These are phyloP conservation scores for Agapornis roseicollis DNA, from an alignment of 2,113 vertebrate genomes.

Conservation along the genomic window DNA sequence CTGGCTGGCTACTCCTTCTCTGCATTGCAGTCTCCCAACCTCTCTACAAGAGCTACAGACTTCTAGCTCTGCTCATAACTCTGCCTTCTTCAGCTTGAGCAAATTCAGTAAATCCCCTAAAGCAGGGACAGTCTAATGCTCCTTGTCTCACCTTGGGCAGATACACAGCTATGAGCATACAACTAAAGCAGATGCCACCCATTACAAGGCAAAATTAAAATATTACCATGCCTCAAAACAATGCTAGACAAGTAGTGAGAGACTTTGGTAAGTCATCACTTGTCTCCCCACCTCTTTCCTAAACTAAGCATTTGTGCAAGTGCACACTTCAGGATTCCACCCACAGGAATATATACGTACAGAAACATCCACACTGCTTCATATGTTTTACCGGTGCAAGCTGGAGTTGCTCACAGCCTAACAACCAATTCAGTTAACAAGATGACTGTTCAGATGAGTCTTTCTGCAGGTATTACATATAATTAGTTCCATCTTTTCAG, in stretches of 20 bases:
- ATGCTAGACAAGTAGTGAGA: neutral
- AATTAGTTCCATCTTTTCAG: neutral
- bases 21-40: neutral
- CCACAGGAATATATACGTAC: neutral
- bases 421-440: neutral
- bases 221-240: neutral
- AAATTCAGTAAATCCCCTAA: neutral
- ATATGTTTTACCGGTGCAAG: neutral
- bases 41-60: neutral
- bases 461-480: neutral
- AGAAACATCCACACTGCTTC: neutral
- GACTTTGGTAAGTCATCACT: neutral
- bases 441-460: neutral
- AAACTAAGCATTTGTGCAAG: neutral
- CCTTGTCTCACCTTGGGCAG: neutral
- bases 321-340: neutral
- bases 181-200: neutral
- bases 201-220: neutral
- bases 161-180: neutral
- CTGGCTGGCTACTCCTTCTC: neutral
- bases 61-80: neutral
- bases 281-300: neutral
- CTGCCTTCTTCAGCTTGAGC: neutral
- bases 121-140: neutral
- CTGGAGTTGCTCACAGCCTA: neutral